Evolutionary conservation across 2,888 invertebrate species (phyloP).

Genomic region (Cloeon dipterum): DNA sequence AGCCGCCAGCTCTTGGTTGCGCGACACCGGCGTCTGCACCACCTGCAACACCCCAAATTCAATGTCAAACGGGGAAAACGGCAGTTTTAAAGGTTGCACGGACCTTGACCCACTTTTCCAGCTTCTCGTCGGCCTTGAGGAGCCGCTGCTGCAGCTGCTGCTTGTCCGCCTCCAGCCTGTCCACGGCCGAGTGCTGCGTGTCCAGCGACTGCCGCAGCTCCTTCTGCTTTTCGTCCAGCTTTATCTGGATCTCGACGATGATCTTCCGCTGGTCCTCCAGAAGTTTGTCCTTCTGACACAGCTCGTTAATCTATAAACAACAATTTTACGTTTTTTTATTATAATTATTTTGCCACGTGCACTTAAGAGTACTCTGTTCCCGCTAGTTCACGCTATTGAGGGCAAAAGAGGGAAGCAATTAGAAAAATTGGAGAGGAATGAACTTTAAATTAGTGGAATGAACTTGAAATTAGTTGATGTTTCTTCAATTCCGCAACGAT

Average conservation of each 20-base stretch:
- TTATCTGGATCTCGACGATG: constrained; percentile 13
- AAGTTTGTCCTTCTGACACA: constrained; percentile 10
- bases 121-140: background rate
- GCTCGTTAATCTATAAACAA: constrained; percentile 10
- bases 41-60: too few relatives aligned
- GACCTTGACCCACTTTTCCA: background rate
- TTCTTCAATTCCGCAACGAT: too few relatives aligned
- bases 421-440: too few relatives aligned
- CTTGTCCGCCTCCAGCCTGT: constrained; percentile 12
- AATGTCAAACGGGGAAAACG: too few relatives aligned
- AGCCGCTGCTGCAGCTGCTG: background rate
- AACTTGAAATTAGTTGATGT: too few relatives aligned
- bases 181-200: constrained; percentile 20
- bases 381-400: too few relatives aligned
- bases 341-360: too few relatives aligned
- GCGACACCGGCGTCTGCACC: constrained; percentile 7
- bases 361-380: too few relatives aligned
- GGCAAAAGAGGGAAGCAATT: too few relatives aligned
- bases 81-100: too few relatives aligned
- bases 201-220: constrained; percentile 20
- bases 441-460: too few relatives aligned
- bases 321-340: too few relatives aligned
- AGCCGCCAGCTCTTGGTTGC: constrained; percentile 15
- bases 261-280: constrained; percentile 13
- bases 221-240: constrained; percentile 20